phyloP scores from a whole-genome alignment of 2,888 invertebrate genomes.

The Lottia scabra region DNA sequence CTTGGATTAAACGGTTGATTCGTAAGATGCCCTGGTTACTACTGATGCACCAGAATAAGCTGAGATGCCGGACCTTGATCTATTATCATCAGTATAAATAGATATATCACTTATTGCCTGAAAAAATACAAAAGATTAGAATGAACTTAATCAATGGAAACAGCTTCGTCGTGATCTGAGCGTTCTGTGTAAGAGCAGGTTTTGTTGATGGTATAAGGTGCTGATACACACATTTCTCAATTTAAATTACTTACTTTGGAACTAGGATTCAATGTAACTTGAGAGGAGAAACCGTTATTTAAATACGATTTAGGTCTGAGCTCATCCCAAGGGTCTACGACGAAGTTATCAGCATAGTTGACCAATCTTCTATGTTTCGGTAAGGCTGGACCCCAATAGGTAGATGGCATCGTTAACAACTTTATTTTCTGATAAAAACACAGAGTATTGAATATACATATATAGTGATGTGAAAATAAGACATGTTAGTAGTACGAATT shows the following conservation, averaged over 20 bases:
- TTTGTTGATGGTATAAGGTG: no score
- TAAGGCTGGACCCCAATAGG: slow-evolving; percentile 58
- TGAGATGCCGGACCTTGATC: neutral
- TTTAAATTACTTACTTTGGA: neutral
- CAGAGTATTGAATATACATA: no score
- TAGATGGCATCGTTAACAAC: slow-evolving; percentile 42
- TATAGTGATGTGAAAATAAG: no score
- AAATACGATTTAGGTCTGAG: slow-evolving; percentile 26
- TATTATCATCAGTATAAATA: neutral
- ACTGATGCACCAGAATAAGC: neutral
- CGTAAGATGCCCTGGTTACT: neutral
- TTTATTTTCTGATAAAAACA: slow-evolving; percentile 39
- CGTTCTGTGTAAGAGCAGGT: no score
- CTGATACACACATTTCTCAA: no score
- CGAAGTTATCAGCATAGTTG: slow-evolving; percentile 52
- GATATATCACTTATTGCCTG: neutral
- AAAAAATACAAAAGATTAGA: neutral
- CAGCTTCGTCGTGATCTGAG: no score
- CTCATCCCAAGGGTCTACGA: slow-evolving; percentile 45
- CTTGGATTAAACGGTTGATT: neutral
- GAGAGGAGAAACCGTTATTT: slow-evolving; percentile 23
- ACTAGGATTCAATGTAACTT: slow-evolving; percentile 10
- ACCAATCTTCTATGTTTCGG: slow-evolving; percentile 50
- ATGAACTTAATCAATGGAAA: no score
- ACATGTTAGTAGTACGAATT: no score